Conservation (phyloP, 2,113 vertebrate genomes). For the Chaetura pelagica region DNA sequence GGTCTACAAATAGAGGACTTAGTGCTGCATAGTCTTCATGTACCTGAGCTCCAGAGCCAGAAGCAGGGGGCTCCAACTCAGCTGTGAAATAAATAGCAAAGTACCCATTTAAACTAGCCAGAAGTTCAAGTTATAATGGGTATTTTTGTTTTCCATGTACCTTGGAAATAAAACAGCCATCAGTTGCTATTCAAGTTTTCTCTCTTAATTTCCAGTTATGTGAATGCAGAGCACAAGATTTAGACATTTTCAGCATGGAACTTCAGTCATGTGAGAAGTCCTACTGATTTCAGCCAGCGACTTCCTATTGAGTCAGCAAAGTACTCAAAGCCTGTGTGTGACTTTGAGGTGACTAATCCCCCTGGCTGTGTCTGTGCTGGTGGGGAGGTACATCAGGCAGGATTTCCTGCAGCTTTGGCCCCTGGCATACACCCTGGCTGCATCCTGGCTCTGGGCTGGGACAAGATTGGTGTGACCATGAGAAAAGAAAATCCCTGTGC, state of each 20-base stretch:
- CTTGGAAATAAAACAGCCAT: background rate
- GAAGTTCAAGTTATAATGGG: background rate
- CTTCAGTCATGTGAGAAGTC: slow-evolving; percentile 1
- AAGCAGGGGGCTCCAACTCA: background rate
- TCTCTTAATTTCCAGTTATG: background rate
- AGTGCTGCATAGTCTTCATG: background rate
- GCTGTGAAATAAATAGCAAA: background rate
- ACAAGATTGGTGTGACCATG: accelerated
- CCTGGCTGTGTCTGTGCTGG: background rate
- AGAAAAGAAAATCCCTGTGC: background rate
- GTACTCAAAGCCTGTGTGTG: background rate
- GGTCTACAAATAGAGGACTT: background rate
- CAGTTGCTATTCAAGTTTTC: background rate
- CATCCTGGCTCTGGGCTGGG: background rate
- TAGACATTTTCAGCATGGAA: background rate
- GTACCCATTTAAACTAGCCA: background rate
- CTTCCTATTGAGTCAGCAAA: slow-evolving; percentile 59
- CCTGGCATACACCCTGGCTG: background rate
- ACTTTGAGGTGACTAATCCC: slow-evolving; percentile 7
- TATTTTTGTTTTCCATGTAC: background rate
- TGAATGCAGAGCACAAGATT: background rate
- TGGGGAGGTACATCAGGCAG: background rate
- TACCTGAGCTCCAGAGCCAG: background rate
- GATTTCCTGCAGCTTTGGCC: background rate
- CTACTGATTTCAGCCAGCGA: slow-evolving; percentile 1